Conservation (phyloP, 2,113 vertebrate genomes). For the Lucifuga dentata region DNA sequence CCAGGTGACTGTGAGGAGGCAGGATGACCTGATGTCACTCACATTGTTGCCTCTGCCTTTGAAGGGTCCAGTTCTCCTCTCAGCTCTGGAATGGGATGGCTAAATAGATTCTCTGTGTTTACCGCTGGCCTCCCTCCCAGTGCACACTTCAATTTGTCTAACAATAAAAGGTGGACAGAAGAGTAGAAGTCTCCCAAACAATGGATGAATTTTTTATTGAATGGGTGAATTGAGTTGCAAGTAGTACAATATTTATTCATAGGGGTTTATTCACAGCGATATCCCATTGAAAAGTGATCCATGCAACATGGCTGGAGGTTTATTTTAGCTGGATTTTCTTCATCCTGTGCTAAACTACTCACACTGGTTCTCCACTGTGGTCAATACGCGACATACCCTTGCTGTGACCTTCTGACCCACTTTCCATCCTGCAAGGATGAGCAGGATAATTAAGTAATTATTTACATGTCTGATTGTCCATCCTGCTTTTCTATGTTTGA, state of each 20-base stretch:
- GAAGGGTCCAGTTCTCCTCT: constrained; percentile 90
- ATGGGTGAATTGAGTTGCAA: constrained; percentile 89
- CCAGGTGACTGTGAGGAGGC: constrained; percentile 92
- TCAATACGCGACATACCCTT: not conserved
- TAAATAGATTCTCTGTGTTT: constrained; percentile 96
- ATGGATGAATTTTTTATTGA: constrained; percentile 97
- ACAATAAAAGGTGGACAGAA: constrained; percentile 92
- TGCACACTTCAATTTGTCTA: constrained; percentile 95
- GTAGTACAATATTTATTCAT: constrained; percentile 89
- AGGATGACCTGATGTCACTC: constrained; percentile 95
- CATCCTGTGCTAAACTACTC: not conserved
- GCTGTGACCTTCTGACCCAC: not conserved
- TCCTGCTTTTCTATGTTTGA: too few species aligned
- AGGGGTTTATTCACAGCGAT: constrained; percentile 71
- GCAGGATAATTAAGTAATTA: not conserved
- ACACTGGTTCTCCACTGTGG: not conserved
- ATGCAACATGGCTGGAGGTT: constrained; percentile 45
- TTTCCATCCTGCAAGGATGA: not conserved
- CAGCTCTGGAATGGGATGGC: constrained; percentile 90
- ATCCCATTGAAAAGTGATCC: constrained; percentile 56
- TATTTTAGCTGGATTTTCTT: not conserved
- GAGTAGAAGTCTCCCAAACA: constrained; percentile 88
- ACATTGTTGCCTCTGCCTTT: constrained; percentile 97
- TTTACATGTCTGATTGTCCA: constrained; percentile 3
- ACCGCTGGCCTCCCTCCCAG: constrained; percentile 87